Percentiles rank a stretch among this genome's conserved stretches.
These are phyloP conservation scores for Spisula subtruncata DNA, from an alignment of 2,888 invertebrate genomes.

Conservation along the genomic window DNA sequence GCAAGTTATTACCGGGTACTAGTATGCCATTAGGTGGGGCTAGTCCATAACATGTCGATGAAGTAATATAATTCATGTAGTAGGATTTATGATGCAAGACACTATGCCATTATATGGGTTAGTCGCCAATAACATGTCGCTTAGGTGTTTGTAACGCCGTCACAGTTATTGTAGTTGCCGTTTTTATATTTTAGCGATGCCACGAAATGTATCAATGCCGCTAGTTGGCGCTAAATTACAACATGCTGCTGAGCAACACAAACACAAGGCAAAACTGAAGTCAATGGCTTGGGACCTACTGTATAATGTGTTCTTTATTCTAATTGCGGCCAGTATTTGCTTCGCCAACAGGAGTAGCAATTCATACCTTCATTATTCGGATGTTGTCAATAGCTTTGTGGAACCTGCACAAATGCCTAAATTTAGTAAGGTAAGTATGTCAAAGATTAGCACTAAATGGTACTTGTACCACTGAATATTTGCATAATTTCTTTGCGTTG, in stretches of 20 bases:
- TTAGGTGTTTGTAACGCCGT: too few species aligned
- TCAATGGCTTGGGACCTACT: slow-evolving; percentile 45
- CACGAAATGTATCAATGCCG: not conserved
- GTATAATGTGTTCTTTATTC: slow-evolving; percentile 68
- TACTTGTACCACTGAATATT: too few species aligned
- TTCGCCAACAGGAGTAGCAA: slow-evolving; percentile 74
- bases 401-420: slow-evolving; percentile 50
- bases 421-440: slow-evolving; percentile 44
- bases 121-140: too few species aligned
- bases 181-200: not conserved
- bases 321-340: slow-evolving; percentile 74
- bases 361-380: slow-evolving; percentile 66
- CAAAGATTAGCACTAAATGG: too few species aligned
- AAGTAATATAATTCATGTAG: too few species aligned
- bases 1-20: too few species aligned
- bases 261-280: not conserved
- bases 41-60: too few species aligned
- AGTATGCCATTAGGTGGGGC: too few species aligned
- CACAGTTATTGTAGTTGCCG: too few species aligned
- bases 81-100: too few species aligned
- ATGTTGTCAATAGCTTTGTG: slow-evolving; percentile 66
- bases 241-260: not conserved
- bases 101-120: too few species aligned
- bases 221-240: not conserved
- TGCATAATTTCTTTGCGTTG: too few species aligned